Evolutionary conservation across 2,797 vertebrate genomes (phyloP).

Genomic region (Esox lucius): DNA sequence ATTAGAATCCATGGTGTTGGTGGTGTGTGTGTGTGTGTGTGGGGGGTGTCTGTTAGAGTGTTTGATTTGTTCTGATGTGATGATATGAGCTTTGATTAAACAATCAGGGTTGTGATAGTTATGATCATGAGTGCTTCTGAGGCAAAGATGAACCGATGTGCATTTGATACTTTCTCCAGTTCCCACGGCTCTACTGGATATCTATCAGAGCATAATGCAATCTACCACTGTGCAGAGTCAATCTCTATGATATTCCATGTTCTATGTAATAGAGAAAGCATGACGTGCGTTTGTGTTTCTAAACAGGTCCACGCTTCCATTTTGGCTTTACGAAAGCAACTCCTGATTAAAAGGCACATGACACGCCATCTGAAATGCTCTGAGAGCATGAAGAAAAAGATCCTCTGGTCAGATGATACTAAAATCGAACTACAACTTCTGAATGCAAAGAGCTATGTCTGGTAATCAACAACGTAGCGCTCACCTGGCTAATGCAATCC

Average conservation of each 20-base stretch:
- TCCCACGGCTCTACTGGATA: neutral
- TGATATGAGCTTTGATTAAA: neutral
- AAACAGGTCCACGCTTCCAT: conserved; percentile 17
- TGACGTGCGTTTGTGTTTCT: conserved; percentile 40
- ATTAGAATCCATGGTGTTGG: conserved; percentile 1
- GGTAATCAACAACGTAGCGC: too few species aligned
- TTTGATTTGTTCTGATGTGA: conserved; percentile 5
- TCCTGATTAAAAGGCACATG: too few species aligned
- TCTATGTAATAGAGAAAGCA: neutral
- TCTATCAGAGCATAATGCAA: neutral
- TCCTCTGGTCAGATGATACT: too few species aligned
- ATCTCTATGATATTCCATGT: neutral
- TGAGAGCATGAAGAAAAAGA: neutral
- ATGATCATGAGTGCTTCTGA: neutral
- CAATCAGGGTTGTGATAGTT: neutral
- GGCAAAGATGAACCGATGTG: neutral
- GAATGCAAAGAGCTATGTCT: too few species aligned
- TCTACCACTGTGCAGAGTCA: neutral
- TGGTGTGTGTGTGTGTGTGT: too few species aligned
- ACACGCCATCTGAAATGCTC: too few species aligned
- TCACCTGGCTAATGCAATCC: too few species aligned
- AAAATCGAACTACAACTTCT: too few species aligned
- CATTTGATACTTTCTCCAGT: conserved; percentile 1
- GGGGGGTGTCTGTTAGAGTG: neutral
- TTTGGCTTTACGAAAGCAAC: neutral